phyloP scores from a whole-genome alignment of 2,797 vertebrate species.

The Martes flavigula region DNA sequence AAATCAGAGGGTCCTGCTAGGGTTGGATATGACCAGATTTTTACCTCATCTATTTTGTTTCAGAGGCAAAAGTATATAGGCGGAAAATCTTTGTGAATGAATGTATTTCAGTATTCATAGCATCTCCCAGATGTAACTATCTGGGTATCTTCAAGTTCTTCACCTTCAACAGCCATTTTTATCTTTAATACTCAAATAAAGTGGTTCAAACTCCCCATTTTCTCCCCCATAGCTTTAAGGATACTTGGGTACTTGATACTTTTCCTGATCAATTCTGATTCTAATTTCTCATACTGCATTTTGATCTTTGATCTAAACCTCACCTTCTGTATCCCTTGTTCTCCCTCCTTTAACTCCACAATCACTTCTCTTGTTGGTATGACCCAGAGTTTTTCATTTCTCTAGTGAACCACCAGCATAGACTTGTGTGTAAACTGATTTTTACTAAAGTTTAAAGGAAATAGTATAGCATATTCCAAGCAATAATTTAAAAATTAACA shows the following conservation, averaged over 20 bases:
- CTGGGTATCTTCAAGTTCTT: background rate
- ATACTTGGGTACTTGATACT: background rate
- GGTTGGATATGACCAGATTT: background rate
- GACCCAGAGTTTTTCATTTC: background rate
- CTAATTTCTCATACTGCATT: background rate
- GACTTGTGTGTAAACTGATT: background rate
- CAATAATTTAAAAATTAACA: constrained; percentile 10
- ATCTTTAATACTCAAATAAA: background rate
- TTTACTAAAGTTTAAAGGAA: background rate
- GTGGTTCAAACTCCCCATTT: background rate
- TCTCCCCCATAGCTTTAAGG: background rate
- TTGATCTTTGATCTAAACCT: background rate
- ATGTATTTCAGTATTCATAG: background rate
- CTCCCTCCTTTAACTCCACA: background rate
- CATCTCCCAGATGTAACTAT: background rate
- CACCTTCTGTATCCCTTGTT: background rate
- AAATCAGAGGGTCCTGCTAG: background rate
- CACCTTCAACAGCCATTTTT: background rate
- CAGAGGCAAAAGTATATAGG: background rate
- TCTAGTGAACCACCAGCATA: background rate
- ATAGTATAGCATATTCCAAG: background rate
- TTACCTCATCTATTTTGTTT: constrained; percentile 21
- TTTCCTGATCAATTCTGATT: background rate
- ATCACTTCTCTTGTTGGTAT: background rate
- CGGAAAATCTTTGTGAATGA: background rate